Base-by-base conservation (phyloP, 1,140 invertebrate species). In the Eriocheir sinensis region DNA sequence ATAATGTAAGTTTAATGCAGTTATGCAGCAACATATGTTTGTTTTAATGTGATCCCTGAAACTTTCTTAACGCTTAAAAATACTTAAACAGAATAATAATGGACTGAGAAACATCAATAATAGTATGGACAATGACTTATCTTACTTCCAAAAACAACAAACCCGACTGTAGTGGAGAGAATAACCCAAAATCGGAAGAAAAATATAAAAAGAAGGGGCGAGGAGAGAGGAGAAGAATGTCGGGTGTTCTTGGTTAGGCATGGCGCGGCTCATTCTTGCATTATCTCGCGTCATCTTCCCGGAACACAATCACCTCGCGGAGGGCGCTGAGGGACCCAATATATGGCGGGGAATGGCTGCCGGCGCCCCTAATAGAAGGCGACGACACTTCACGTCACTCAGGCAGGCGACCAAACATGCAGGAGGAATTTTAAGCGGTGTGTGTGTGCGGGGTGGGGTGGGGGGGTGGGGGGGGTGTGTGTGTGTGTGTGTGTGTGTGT, bases 341-440 rank as follows among this genome's bases (percentile, higher is more conserved):
- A 79, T 83, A 94, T 90, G 72, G 93, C 90, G 81, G 41, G 88
- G 93, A 94, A 94, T 89, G 89, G 88, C 27, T 83, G 48, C 34
- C 53, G 48, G 32, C 88, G 32, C 89, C 93, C 48, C 91, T 89
- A 94, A 94, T 94, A 83, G 40, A 60, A 38, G 88, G 30, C 72
- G 12, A 6, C 30, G 92, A 48, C 48, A 85, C 53, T 93, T 89
- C 30, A 15, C 86, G 93, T 83, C 93, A 89, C 88, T 91, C 88
- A 21, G 88, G 27, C 88, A 9, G 34, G 30, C 88, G 36, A 0
- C 34, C 88, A 94, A 91, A 83, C 93, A 89, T 94, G 93, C 93
- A 94, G 89, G 15, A 80, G 88, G 93, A 94, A 94, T 94, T 90
- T 91, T 94, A 91, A 94, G 89, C 34, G 93, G 60, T 32, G 44